Percentiles rank a stretch among this genome's conserved stretches.
Conservation (phyloP, 2,113 vertebrate species). For the Leiothrix lutea region DNA sequence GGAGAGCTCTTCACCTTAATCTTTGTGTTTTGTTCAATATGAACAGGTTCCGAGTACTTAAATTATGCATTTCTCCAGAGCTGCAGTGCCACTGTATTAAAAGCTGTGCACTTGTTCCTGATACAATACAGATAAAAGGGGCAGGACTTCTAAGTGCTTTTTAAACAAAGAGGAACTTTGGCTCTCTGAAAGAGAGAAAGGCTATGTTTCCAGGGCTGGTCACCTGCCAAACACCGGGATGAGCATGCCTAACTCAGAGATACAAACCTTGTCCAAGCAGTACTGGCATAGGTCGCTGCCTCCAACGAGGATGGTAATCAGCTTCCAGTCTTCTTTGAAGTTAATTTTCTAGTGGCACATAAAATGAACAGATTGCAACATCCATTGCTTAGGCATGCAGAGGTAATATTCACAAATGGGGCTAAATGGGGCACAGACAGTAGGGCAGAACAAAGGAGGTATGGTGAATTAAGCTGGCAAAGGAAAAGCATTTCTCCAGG, state of each 20-base stretch:
- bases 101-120: background rate
- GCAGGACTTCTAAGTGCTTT: background rate
- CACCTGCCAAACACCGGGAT: background rate
- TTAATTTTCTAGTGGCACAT: constrained; percentile 77
- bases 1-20: background rate
- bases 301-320: constrained; percentile 91
- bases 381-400: background rate
- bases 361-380: constrained; percentile 10
- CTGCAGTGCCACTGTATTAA: background rate
- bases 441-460: background rate
- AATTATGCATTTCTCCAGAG: background rate
- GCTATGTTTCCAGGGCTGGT: background rate
- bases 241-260: background rate
- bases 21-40: background rate
- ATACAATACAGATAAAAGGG: background rate
- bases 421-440: background rate
- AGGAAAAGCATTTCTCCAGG: background rate
- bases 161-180: constrained; percentile 20
- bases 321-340: constrained; percentile 90
- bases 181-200: background rate
- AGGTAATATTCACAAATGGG: background rate
- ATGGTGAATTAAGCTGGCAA: background rate
- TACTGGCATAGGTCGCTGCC: constrained; percentile 89
- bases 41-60: background rate
- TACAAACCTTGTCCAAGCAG: constrained; percentile 83